phyloP scores from a whole-genome alignment of 2,797 vertebrate species.

The Falco cherrug region DNA sequence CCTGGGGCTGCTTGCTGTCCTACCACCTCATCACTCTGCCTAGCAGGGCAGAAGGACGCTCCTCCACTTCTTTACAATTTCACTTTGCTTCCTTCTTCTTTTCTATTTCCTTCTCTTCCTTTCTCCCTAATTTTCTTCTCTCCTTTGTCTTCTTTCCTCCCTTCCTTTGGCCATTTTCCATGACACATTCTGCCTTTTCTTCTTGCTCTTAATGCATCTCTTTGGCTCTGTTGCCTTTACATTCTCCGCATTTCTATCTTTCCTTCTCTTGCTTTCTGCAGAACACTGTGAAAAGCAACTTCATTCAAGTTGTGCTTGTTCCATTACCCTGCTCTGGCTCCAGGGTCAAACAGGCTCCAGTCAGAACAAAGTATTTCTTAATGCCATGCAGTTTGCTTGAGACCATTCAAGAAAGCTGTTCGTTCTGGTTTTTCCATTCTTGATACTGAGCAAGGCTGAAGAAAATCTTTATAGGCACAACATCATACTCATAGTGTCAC shows the following conservation, averaged over 20 bases:
- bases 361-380: constrained; percentile 54
- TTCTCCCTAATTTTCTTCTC: neutral
- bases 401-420: constrained; percentile 35
- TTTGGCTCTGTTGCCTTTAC: neutral
- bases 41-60: neutral
- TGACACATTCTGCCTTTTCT: neutral
- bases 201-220: neutral
- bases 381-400: constrained; percentile 26
- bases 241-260: neutral
- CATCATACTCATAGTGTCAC: neutral
- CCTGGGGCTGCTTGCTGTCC: constrained; percentile 33
- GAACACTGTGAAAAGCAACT: neutral
- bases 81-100: neutral
- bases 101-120: neutral
- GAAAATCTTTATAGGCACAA: neutral
- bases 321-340: constrained; percentile 51
- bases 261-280: neutral
- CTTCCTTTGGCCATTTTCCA: neutral
- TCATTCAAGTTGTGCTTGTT: neutral
- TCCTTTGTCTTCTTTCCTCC: neutral
- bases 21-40: constrained; percentile 18
- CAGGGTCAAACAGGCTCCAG: constrained; percentile 54
- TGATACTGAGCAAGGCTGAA: neutral
- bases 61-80: neutral
- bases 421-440: neutral